Conservation (phyloP, 2,888 invertebrate genomes). For the Eurytoma californica region DNA sequence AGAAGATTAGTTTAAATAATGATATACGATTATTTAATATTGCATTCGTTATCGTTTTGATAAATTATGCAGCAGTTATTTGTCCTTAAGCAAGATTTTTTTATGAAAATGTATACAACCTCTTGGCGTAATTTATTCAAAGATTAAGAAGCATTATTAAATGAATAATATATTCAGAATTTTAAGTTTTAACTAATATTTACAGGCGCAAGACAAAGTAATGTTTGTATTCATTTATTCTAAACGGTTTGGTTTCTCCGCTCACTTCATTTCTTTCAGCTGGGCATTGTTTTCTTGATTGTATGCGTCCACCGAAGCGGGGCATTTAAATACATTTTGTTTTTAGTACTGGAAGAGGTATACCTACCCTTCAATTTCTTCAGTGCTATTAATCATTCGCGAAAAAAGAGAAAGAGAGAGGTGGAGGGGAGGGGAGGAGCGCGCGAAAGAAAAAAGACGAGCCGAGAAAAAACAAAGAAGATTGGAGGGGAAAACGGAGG, state of each 20-base stretch:
- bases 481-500: slow-evolving; percentile 5
- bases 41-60: neutral
- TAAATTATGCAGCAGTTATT: too few species aligned
- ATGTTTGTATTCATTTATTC: slow-evolving; percentile 50
- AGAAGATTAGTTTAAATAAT: too few species aligned
- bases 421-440: too few species aligned
- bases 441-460: neutral
- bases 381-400: slow-evolving; percentile 53
- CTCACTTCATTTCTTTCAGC: slow-evolving; percentile 32
- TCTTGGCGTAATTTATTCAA: slow-evolving; percentile 32
- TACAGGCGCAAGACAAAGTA: neutral
- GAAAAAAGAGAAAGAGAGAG: slow-evolving; percentile 32
- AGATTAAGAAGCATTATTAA: slow-evolving; percentile 37
- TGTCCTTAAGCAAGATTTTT: too few species aligned
- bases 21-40: too few species aligned
- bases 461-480: slow-evolving; percentile 4
- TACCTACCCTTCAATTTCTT: slow-evolving; percentile 49
- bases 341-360: slow-evolving; percentile 27
- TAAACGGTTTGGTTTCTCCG: slow-evolving; percentile 49
- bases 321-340: slow-evolving; percentile 47
- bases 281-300: slow-evolving; percentile 49
- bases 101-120: slow-evolving; percentile 10
- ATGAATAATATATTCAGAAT: slow-evolving; percentile 38
- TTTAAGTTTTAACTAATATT: slow-evolving; percentile 26
- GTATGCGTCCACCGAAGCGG: slow-evolving; percentile 9